Base-by-base conservation (phyloP, 2,113 vertebrate genomes). In the Thalassoma bifasciatum region DNA sequence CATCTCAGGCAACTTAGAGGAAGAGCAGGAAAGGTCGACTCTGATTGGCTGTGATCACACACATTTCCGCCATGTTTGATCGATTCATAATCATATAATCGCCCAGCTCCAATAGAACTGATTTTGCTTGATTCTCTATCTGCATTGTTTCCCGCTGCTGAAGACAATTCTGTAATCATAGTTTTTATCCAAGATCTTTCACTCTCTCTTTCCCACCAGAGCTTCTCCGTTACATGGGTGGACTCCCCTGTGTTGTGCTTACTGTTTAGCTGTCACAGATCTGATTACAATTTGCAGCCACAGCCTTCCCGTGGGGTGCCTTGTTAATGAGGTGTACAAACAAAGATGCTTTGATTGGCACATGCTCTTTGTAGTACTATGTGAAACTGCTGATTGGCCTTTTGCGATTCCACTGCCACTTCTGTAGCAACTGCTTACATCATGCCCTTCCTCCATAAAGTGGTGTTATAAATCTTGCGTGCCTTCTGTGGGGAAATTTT, bases 281-380 rank as follows among this genome's bases (percentile, higher is more conserved):
- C 54, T 54, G 63, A 75, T 84, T 69, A 26, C 53, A 61, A 37
- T 77, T 52, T 57, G 34, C 65, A 46, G 51, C 21, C 22, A 19
- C 60, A 57, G 22, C 50, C n/a, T 23, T 72, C 34, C 22, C n/a
- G 8, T 30, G 49, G 49, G 65, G 37, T 42, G 53, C 49, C 34
- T 47, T 54, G 68, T 54, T 72, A 71, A 74, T 50, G 49, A 66
- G 26, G 58, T 47, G 52, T 23, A 7, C 24, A 62, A 34, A 61
- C 52, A 56, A 62, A 51, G 30, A 76, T 46, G 56, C 59, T 59
- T 68, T 79, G 50, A 66, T 47, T 76, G 36, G 47, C 50, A 50
- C 50, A 23, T 44, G 44, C 4, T 58, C 10, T 9, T 22, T 50
- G 0, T 42, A 17, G 51, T 26, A n/a, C n/a, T 40, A 4, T 56